phyloP scores from a whole-genome alignment of 2,888 invertebrate species.

The Coenonympha arcania region DNA sequence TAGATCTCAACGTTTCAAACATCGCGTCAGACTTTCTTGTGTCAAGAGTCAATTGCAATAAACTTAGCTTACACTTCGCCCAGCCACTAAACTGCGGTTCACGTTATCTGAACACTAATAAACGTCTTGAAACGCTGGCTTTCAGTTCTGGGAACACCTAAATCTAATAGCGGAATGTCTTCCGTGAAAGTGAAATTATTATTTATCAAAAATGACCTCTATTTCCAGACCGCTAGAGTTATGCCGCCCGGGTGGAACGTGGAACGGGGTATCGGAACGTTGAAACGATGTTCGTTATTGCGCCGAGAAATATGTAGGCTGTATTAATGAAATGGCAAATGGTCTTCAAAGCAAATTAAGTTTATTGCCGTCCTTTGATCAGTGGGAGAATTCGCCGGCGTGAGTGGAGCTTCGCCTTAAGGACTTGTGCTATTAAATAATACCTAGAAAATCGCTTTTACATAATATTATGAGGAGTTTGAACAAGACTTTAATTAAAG shows the following conservation, averaged over 20 bases:
- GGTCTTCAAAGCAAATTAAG: constrained; percentile 32
- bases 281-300: constrained; percentile 36
- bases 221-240: constrained; percentile 21
- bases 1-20: constrained; percentile 2
- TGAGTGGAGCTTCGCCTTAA: not conserved
- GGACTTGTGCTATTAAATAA: constrained; percentile 5
- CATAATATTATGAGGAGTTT: not conserved
- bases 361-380: constrained; percentile 29
- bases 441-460: not conserved
- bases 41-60: constrained; percentile 25
- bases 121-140: constrained; percentile 36
- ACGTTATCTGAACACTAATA: constrained; percentile 33
- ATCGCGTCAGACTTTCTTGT: constrained; percentile 15
- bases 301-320: constrained; percentile 39
- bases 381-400: constrained; percentile 8
- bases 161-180: constrained; percentile 47
- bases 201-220: constrained; percentile 29
- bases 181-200: constrained; percentile 41
- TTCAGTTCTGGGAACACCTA: constrained; percentile 50
- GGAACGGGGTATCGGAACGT: constrained; percentile 28
- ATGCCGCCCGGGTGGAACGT: not conserved
- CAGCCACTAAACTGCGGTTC: constrained; percentile 19
- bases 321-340: constrained; percentile 41
- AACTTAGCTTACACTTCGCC: constrained; percentile 17
- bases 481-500: not conserved